phyloP scores from a whole-genome alignment of 1,140 invertebrate species.

The Ruditapes philippinarum region DNA sequence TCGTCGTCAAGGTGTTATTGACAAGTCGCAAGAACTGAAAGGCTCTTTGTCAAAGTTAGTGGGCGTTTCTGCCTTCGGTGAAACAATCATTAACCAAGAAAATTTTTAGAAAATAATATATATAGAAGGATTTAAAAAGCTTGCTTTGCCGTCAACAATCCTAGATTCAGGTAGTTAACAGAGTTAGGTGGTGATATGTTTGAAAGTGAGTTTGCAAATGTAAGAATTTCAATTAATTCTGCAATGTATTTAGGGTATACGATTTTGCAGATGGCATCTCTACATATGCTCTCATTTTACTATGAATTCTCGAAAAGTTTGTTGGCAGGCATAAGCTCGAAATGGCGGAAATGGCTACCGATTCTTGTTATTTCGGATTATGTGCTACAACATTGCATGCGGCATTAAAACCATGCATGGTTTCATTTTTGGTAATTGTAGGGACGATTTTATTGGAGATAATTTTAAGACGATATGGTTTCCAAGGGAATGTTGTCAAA shows the following conservation, averaged over 20 bases:
- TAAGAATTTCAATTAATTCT: not conserved
- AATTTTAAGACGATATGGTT: not conserved
- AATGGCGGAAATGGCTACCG: slow-evolving; percentile 68
- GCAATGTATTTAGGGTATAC: slow-evolving; percentile 69
- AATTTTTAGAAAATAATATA: slow-evolving; percentile 11
- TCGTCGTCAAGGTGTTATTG: slow-evolving; percentile 37
- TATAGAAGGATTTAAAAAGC: slow-evolving; percentile 11
- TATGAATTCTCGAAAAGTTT: slow-evolving; percentile 70
- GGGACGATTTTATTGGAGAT: slow-evolving; percentile 8
- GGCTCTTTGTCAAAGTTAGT: too few relatives aligned
- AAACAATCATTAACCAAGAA: slow-evolving; percentile 33
- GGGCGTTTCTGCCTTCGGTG: not conserved
- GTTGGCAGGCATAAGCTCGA: slow-evolving; percentile 24
- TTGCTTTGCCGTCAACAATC: not conserved
- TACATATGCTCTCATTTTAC: slow-evolving; percentile 73
- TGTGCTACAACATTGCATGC: slow-evolving; percentile 26
- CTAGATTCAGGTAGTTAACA: slow-evolving; percentile 6
- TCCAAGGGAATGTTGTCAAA: slow-evolving; percentile 16
- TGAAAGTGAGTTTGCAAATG: slow-evolving; percentile 26
- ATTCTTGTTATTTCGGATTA: slow-evolving; percentile 66
- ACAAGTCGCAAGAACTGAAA: too few relatives aligned
- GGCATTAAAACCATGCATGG: slow-evolving; percentile 17
- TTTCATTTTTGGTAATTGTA: not conserved
- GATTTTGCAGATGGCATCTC: slow-evolving; percentile 73
- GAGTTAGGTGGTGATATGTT: too few relatives aligned